A percentile compares a stretch with the other conserved stretches of the same genome.
phyloP scores from a whole-genome alignment of 2,888 invertebrate genomes.

The Erebia palarica region DNA sequence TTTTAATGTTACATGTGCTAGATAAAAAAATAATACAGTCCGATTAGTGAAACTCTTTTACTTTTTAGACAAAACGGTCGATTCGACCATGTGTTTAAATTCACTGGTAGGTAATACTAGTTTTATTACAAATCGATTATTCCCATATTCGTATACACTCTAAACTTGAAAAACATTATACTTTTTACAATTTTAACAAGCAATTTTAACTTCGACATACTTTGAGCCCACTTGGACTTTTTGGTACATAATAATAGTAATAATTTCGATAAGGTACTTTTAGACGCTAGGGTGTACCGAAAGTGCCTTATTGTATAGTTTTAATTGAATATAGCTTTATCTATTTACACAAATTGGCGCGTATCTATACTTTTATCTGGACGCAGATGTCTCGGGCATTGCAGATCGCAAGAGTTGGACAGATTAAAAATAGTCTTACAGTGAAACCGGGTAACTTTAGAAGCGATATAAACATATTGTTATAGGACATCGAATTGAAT shows the following conservation, averaged over 20 bases:
- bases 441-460: neutral
- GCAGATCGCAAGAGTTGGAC: constrained; percentile 16
- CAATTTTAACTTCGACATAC: constrained; percentile 61
- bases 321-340: constrained; percentile 69
- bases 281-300: constrained; percentile 57
- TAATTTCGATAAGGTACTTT: constrained; percentile 57
- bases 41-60: constrained; percentile 74
- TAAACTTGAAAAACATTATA: constrained; percentile 68
- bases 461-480: too few species aligned
- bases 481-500: too few species aligned
- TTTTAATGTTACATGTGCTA: constrained; percentile 78
- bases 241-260: constrained; percentile 47
- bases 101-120: constrained; percentile 51
- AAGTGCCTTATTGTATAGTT: constrained; percentile 70
- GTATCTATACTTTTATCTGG: constrained; percentile 36
- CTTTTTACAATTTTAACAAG: constrained; percentile 73
- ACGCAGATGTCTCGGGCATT: constrained; percentile 32
- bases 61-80: constrained; percentile 46
- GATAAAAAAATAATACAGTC: constrained; percentile 82
- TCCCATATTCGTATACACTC: constrained; percentile 57
- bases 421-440: constrained; percentile 2
- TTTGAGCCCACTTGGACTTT: constrained; percentile 55
- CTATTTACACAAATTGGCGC: constrained; percentile 69
- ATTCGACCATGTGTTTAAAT: constrained; percentile 31
- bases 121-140: constrained; percentile 53